Conservation (phyloP, 2,113 vertebrate species). For the Enhydra lutris region DNA sequence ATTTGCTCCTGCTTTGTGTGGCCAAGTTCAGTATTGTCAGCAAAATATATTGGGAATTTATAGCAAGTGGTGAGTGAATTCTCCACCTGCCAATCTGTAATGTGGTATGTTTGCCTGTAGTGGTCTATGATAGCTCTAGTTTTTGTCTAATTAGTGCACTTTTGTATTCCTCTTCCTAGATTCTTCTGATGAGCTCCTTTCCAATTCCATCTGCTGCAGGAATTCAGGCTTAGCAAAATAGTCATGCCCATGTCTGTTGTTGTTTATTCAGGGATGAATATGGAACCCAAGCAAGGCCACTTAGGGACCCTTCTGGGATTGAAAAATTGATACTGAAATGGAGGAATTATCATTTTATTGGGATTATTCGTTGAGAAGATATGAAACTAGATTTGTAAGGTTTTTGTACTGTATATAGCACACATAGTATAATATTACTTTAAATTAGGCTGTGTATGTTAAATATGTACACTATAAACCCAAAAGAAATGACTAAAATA, state of each 20-base stretch:
- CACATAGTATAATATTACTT: background rate
- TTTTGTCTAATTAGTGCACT: background rate
- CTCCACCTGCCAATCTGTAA: background rate
- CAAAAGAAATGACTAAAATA: background rate
- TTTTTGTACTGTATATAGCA: background rate
- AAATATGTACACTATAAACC: background rate
- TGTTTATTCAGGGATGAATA: background rate
- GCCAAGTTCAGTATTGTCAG: background rate
- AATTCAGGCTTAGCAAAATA: background rate
- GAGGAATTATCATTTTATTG: constrained; percentile 33
- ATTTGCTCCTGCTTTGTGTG: background rate
- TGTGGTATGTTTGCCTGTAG: background rate
- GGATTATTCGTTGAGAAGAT: background rate
- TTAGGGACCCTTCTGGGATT: background rate
- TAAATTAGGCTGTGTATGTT: background rate
- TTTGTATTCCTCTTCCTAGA: background rate
- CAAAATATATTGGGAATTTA: background rate
- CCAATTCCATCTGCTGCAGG: background rate
- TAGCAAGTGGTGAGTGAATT: background rate
- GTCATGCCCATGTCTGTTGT: background rate
- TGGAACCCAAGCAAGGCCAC: background rate
- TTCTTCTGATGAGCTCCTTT: background rate
- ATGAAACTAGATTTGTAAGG: background rate
- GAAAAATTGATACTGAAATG: background rate
- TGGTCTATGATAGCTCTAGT: background rate